Percentiles rank a stretch among this genome's conserved stretches.
Evolutionary conservation across 2,797 vertebrate genomes (phyloP).

Genomic region (Ctenopoma multispine): DNA sequence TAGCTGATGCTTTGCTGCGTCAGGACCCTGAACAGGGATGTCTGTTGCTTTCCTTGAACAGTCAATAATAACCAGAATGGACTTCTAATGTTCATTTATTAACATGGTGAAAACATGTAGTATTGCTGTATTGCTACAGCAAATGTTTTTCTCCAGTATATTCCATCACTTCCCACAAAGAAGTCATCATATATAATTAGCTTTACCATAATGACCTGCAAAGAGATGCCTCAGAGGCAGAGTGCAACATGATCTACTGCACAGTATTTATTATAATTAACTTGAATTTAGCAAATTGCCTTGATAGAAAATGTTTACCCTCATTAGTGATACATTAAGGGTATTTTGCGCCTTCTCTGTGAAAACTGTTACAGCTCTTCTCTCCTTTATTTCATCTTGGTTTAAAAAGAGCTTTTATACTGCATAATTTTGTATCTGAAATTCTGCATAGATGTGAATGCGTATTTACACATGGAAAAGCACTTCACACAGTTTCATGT

Average conservation of each 20-base stretch:
- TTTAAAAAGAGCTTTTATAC: conserved; percentile 1
- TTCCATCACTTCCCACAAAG: conserved; percentile 51
- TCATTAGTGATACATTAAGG: conserved; percentile 20
- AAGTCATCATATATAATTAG: conserved; percentile 48
- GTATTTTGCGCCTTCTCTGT: background rate
- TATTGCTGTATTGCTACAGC: conserved; percentile 5
- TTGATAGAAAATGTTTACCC: background rate
- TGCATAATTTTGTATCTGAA: background rate
- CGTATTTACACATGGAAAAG: conserved; percentile 25
- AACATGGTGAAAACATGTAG: conserved; percentile 2
- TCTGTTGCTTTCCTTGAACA: too few relatives aligned
- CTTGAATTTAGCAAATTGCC: conserved; percentile 22
- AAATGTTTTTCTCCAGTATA: background rate
- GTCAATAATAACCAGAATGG: background rate
- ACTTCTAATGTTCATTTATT: background rate
- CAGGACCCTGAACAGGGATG: too few relatives aligned
- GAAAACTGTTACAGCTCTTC: conserved; percentile 4
- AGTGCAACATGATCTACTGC: conserved; percentile 18
- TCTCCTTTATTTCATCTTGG: conserved; percentile 3
- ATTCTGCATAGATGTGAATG: conserved; percentile 3
- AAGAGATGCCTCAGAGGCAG: conserved; percentile 31
- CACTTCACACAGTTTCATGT: conserved; percentile 3
- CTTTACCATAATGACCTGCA: conserved; percentile 39
- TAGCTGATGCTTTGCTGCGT: background rate
- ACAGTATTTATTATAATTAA: conserved; percentile 52